Evolutionary conservation across 2,888 invertebrate species (phyloP), one percentile per base, ranked within the genome.

Genomic region (Cecidostiba fungosa): DNA sequence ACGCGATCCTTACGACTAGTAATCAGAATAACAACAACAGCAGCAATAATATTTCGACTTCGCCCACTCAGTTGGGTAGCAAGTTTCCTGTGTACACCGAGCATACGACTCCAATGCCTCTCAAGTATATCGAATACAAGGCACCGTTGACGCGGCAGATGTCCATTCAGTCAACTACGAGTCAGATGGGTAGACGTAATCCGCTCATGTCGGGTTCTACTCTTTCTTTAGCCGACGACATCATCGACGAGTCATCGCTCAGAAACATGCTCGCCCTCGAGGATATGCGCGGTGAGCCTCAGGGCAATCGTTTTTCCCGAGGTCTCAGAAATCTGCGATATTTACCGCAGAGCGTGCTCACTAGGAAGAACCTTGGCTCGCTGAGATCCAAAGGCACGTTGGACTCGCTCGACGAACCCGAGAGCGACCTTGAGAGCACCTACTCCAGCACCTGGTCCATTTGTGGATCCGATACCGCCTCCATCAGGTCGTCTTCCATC

Each of bases 241-340:
- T 93, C 85, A 90, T 93, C 74, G 92, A 94, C 95, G 88, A 87
- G 23, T 12, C 59, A 0, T 91, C 91, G 10, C 74, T 92, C 36
- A 89, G 87, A 85, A 88, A 89, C 66, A 90, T 94, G 76, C 91
- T 96, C 74, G 94, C 94, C 72, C 95, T 95, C 87, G 96, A 97
- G 94, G 95, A 95, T 91, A 94, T 95, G 92, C 93, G 96, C 88
- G 93, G 95, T 88, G 94, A 94, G 84, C 93, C 93, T 19, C 92
- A 94, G 5, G 92, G 94, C 88, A 93, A 94, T 88, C 91, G 94
- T 70, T 92, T 95, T 90, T 89, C 95, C 82, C 91, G 95, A 29
- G 95, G 95, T 77, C 94, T 97, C 73, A 96, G 95, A 88, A 96
- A 95, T 86, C 93, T 97, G 0, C 96, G 95, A 90, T 94, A 91